These are phyloP conservation scores for Oncorhynchus mykiss DNA, from an alignment of 2,113 vertebrate genomes.

Conservation along the genomic window DNA sequence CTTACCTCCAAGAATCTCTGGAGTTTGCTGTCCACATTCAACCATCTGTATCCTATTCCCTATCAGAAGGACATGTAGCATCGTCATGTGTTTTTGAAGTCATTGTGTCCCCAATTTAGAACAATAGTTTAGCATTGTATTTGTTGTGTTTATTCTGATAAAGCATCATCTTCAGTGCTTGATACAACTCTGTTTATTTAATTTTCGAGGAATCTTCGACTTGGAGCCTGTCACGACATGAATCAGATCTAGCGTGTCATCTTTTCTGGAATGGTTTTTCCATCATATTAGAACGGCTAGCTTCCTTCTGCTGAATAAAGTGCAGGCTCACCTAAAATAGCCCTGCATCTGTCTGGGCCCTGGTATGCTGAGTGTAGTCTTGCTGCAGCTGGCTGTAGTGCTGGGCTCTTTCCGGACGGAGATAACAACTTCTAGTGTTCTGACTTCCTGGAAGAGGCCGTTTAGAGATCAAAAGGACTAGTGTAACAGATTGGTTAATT, in stretches of 20 bases:
- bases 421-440: slow-evolving; percentile 11
- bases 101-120: slow-evolving; percentile 11
- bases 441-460: neutral
- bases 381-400: slow-evolving; percentile 34
- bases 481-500: neutral
- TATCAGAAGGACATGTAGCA: slow-evolving; percentile 13
- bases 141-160: slow-evolving; percentile 27
- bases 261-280: slow-evolving; percentile 59
- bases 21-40: no score
- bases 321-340: slow-evolving; percentile 44
- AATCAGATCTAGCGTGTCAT: slow-evolving; percentile 63
- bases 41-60: slow-evolving; percentile 1
- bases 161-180: slow-evolving; percentile 37
- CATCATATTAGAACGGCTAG: slow-evolving; percentile 26
- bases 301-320: slow-evolving; percentile 50
- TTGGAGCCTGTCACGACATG: slow-evolving; percentile 60
- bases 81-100: slow-evolving; percentile 11
- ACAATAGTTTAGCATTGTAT: slow-evolving; percentile 24
- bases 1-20: slow-evolving; percentile 17
- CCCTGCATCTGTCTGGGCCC: slow-evolving; percentile 5
- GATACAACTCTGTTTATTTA: slow-evolving; percentile 38
- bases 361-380: slow-evolving; percentile 35
- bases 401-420: slow-evolving; percentile 30
- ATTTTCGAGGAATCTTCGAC: neutral
- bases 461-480: neutral